Base-by-base conservation (phyloP, 2,888 invertebrate genomes). In the Chrysopilus asiliformis region DNA sequence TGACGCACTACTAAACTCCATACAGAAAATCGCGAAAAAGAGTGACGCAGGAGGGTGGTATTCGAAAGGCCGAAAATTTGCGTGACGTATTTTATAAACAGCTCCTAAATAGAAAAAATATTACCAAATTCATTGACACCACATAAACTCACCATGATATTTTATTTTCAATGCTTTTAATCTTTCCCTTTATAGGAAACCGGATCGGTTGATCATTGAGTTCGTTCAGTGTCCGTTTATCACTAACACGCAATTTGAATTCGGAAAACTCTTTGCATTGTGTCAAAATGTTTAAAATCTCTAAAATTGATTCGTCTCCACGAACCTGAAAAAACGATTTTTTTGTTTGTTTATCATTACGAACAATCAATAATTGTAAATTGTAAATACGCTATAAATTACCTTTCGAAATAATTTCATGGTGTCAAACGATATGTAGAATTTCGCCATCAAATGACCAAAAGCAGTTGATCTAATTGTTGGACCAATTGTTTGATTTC, bases 361-460 rank as follows among this genome's bases (percentile, higher is more conserved):
- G n/a, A n/a, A n/a, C n/a, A n/a, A n/a, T n/a, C n/a, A n/a, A n/a
- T n/a, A n/a, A n/a, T n/a, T n/a, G n/a, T n/a, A n/a, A 17, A 34
- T 42, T 40, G 37, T 26, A 36, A 46, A 40, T 40, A 48, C 20
- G 7, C 8, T 6, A 15, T 8, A 17, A 16, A 12, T 19, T 37
- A 49, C 77, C 67, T 73, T 67, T 55, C 69, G 68, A 47, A 80
- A 76, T 29, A 68, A 58, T 53, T 77, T 78, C 77, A 85, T 82
- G 3, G 84, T 83, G 48, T 76, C 74, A 54, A 80, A 74, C 38
- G 76, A 74, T 32, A 78, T 54, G 51, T 72, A 75, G 56, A 73
- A 79, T 39, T 74, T 64, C 4, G 83, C 79, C 82, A 84, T 82
- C 24, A 82, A 65, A 18, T 66, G 60, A 0, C 83, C 83, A 1